Percentiles rank a stretch among this genome's conserved stretches.
Conservation (phyloP, 2,888 invertebrate genomes). For the Agrotis puta region DNA sequence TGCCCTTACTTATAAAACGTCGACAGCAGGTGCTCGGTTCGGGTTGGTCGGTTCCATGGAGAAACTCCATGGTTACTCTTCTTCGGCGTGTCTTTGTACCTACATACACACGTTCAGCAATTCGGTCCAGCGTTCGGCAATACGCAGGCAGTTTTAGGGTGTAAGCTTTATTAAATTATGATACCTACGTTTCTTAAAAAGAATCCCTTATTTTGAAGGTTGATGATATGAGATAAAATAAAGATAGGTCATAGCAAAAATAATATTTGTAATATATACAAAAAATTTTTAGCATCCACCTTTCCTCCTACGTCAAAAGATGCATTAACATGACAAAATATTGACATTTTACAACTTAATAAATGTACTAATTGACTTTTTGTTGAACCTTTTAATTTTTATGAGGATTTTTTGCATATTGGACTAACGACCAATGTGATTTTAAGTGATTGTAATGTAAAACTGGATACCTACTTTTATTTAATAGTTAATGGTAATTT, state of each 20-base stretch:
- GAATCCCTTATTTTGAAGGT: not conserved
- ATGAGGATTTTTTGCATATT: constrained; percentile 39
- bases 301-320: not conserved
- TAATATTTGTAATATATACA: not conserved
- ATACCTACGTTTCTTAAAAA: too few relatives aligned
- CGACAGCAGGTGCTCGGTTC: too few relatives aligned
- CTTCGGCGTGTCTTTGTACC: too few relatives aligned
- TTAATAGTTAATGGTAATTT: constrained; percentile 17
- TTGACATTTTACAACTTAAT: constrained; percentile 3
- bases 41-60: too few relatives aligned
- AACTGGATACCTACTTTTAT: not conserved
- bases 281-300: not conserved
- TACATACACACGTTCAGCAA: too few relatives aligned
- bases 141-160: too few relatives aligned
- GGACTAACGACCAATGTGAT: constrained; percentile 20
- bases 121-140: too few relatives aligned
- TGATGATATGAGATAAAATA: too few relatives aligned
- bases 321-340: not conserved
- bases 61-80: too few relatives aligned
- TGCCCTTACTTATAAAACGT: too few relatives aligned
- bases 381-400: constrained; percentile 28
- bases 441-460: not conserved
- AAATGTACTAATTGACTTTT: constrained; percentile 31
- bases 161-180: too few relatives aligned
- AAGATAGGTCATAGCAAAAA: not conserved